phyloP scores from a whole-genome alignment of 1,140 invertebrate genomes.

The Bombus terrestris region DNA sequence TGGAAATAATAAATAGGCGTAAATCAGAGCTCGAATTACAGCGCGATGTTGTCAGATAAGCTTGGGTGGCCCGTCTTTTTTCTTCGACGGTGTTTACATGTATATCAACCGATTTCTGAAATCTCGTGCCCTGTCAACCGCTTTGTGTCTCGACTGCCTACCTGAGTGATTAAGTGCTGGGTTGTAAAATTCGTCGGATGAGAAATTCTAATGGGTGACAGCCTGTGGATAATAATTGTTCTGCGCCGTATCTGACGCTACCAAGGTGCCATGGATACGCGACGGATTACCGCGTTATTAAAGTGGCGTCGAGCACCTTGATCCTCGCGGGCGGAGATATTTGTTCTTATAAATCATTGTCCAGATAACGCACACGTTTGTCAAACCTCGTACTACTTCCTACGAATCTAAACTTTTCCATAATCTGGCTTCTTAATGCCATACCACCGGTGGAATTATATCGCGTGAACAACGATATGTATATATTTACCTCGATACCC shows the following conservation, averaged over 20 bases:
- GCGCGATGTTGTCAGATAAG: conserved; percentile 76
- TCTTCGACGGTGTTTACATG: conserved; percentile 58
- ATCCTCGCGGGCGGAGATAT: conserved; percentile 73
- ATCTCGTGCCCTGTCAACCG: conserved; percentile 73
- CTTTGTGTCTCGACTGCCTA: conserved; percentile 43
- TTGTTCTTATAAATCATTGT: conserved; percentile 82
- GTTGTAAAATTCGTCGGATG: conserved; percentile 73
- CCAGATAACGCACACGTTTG: conserved; percentile 75
- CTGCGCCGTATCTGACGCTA: conserved; percentile 47
- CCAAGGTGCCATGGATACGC: conserved; percentile 55
- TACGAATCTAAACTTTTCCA: conserved; percentile 73
- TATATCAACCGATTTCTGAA: conserved; percentile 79
- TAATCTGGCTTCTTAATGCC: conserved; percentile 69
- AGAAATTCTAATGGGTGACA: conserved; percentile 50
- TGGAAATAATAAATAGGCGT: conserved; percentile 76
- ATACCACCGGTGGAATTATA: not conserved
- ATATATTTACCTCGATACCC: not conserved
- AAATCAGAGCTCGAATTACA: conserved; percentile 79
- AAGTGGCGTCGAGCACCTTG: conserved; percentile 74
- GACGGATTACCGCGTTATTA: conserved; percentile 80
- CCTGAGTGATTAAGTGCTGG: conserved; percentile 75
- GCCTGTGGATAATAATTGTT: conserved; percentile 55
- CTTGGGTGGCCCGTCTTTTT: conserved; percentile 53
- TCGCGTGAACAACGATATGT: conserved; percentile 2
- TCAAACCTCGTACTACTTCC: conserved; percentile 60